A percentile compares a stretch with the other conserved stretches of the same genome.
These are phyloP conservation scores for Gambelia wislizenii DNA, from an alignment of 2,797 vertebrate genomes.

Conservation along the genomic window DNA sequence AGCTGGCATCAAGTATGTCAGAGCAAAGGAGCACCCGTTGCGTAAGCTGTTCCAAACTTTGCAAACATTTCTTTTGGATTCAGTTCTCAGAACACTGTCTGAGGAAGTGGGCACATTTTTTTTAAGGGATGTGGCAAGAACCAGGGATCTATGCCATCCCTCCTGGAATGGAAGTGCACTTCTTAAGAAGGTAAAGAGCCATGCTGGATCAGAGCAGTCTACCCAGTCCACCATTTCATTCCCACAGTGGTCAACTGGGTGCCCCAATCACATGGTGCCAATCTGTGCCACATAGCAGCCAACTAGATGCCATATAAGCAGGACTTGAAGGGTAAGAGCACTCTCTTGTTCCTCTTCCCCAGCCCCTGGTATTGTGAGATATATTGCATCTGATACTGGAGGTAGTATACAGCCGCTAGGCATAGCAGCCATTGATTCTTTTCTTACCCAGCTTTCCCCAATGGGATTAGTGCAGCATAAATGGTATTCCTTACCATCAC, in stretches of 20 bases:
- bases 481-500: too few species aligned
- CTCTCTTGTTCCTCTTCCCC: not conserved
- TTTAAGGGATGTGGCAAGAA: not conserved
- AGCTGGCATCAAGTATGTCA: accelerated
- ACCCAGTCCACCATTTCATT: too few species aligned
- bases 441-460: not conserved
- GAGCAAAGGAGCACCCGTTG: too few species aligned
- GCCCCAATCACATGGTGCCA: too few species aligned
- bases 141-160: not conserved
- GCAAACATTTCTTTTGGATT: not conserved
- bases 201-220: not conserved
- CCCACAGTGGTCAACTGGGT: too few species aligned
- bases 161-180: too few species aligned
- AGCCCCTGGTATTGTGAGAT: not conserved
- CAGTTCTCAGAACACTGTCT: not conserved
- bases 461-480: too few species aligned
- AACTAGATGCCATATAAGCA: not conserved
- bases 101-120: not conserved
- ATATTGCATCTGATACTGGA: not conserved
- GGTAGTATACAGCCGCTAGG: not conserved
- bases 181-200: not conserved
- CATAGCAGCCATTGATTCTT: not conserved
- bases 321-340: not conserved
- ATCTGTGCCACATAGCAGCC: not conserved
- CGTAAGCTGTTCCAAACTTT: not conserved